Evolutionary conservation across 2,113 vertebrate species (phyloP).

Genomic region (Holacanthus passer): DNA sequence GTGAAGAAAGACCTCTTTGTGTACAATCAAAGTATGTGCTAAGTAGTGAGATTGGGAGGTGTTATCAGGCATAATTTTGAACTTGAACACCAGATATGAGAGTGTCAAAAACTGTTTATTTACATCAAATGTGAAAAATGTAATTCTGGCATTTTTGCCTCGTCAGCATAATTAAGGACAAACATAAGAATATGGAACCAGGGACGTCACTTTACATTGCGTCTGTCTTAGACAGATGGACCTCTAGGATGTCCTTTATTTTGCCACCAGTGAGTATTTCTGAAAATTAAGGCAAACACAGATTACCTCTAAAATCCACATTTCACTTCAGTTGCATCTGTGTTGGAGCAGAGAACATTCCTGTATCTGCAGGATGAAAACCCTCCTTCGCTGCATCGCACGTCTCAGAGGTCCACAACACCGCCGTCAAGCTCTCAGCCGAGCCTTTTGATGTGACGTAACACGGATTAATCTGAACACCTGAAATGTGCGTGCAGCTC

Average conservation of each 20-base stretch:
- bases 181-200: not conserved
- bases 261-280: not conserved
- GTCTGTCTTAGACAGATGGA: not conserved
- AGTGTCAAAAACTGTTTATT: no score
- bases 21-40: not conserved
- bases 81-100: not conserved
- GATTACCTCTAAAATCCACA: slow-evolving; percentile 1
- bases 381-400: not conserved
- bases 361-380: not conserved
- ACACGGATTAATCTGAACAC: slow-evolving; percentile 33
- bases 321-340: not conserved
- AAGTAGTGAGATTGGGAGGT: not conserved
- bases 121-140: not conserved
- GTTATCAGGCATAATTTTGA: not conserved
- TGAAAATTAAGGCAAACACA: slow-evolving; percentile 11
- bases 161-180: no score
- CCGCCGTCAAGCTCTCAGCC: slow-evolving; percentile 25
- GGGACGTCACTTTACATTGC: not conserved
- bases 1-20: no score
- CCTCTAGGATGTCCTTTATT: not conserved
- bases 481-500: slow-evolving; percentile 34
- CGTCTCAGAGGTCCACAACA: slow-evolving; percentile 30
- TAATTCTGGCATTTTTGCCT: not conserved
- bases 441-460: slow-evolving; percentile 45
- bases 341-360: slow-evolving; percentile 20